phyloP scores from a whole-genome alignment of 1,140 invertebrate genomes.

The Apis laboriosa region DNA sequence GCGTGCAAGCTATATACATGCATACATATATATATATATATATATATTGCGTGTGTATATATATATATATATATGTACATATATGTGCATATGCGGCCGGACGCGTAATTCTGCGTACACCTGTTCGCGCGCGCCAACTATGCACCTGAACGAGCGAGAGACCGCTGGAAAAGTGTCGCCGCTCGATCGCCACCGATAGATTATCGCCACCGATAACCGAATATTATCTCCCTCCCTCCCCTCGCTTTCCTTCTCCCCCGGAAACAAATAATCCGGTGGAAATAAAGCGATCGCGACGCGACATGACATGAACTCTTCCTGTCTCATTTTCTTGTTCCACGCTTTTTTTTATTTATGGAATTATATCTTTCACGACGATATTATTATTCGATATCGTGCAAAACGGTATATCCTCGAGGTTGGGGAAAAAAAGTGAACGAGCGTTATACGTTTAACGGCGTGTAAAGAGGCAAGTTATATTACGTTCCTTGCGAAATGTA shows the following conservation, averaged over 20 bases:
- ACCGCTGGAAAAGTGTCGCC: constrained; percentile 27
- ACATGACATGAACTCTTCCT: too few relatives aligned
- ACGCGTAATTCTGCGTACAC: constrained; percentile 72
- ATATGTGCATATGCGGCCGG: constrained; percentile 42
- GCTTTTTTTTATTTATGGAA: too few relatives aligned
- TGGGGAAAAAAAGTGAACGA: too few relatives aligned
- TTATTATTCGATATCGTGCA: too few relatives aligned
- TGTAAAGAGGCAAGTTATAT: too few relatives aligned
- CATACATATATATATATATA: not conserved
- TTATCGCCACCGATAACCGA: not conserved
- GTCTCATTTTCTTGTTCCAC: too few relatives aligned
- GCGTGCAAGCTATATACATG: not conserved
- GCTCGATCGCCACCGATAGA: not conserved
- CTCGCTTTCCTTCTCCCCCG: not conserved
- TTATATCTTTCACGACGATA: too few relatives aligned
- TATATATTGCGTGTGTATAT: not conserved
- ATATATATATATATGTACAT: not conserved
- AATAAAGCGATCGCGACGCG: too few relatives aligned
- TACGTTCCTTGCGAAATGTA: not conserved
- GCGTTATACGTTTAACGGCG: too few relatives aligned
- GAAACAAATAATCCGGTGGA: not conserved
- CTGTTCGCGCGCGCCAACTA: constrained; percentile 56
- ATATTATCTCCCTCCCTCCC: not conserved
- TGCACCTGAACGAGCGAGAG: constrained; percentile 14
- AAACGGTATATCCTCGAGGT: too few relatives aligned